Evolutionary conservation across 2,888 invertebrate genomes (phyloP), one percentile per base, ranked within the genome.

Genomic region (Melieria omissa): DNA sequence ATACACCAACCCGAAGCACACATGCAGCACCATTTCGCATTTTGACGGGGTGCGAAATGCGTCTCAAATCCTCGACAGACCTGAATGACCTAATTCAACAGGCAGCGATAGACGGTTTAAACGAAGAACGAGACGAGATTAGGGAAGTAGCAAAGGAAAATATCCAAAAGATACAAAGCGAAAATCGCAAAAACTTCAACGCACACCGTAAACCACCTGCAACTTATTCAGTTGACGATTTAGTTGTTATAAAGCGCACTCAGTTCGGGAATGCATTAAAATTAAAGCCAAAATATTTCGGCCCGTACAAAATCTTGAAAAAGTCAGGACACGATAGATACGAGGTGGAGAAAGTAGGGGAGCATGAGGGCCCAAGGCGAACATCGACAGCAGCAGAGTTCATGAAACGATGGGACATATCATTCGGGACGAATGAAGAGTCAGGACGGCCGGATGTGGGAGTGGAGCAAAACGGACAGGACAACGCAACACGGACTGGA

Each of bases 191-290:
- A 61, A 45, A 42, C 14, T 65, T 44, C n/a, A 55, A 65, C 42
- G 29, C 14, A 9, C 46, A 63, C 42, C 60, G 70, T 52, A 64
- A 63, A 14, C 14, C 70, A 9, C 66, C 65, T 16, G 47, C 46
- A 42, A 29, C 10, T 4, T 75, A 75, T 61, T 12, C 65, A 12
- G 5, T 70, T 6, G 71, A 71, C 3, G 75, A 77, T 5, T 14
- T 78, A 16, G 75, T 77, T 0, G 76, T 74, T 16, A 74, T 78
- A 3, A 73, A 75, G 29, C 63, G 75, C 0, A 77, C 75, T 1
- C 77, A 78, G 29, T 77, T 63, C 52, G 77, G 77, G 8, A 7
- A 71, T 0, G 77, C 69, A 0, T 9, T 76, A 4, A 76, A 78
- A 41, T n/a, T 76, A 4, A 62, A 67, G 29, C 54, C 64, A n/a